Evolutionary conservation across 2,113 vertebrate species (phyloP), one percentile per base, ranked within the genome.

Genomic region (Phrynosoma blainvillii): DNA sequence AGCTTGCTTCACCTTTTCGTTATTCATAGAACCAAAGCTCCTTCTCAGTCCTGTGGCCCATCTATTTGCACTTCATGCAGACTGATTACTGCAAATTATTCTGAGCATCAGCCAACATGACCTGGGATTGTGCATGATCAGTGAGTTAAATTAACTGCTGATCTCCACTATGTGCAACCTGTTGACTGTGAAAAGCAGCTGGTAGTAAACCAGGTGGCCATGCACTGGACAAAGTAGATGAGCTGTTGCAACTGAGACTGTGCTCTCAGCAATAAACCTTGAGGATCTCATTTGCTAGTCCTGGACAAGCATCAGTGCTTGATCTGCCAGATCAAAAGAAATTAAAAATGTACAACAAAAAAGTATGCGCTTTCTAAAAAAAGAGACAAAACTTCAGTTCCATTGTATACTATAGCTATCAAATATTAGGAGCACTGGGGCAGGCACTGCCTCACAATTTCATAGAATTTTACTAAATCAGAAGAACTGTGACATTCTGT

Each of bases 71-170:
- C 66, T 47, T 40, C 73, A 13, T 80, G 36, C 56, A 40, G 68
- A 42, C 27, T 85, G 77, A 36, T 83, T 87, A 84, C 36, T 65
- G 0, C 8, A 54, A 12, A 23, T 5, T 42, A 30, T 83, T 84
- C 84, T 73, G 23, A 79, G 75, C 7, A 78, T 83, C 74, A 75
- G 2, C 56, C 62, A 62, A 73, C 80, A 75, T 77, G 78, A 87
- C 74, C 23, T 76, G 66, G 70, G 12, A 7, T 30, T 88, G 25
- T 70, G 77, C 47, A 32, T 76, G 65, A 40, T 30, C 27, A 59
- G 30, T 2, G 5, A 10, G 14, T 52, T 74, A 77, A 84, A 82
- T 42, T 65, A 56, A 77, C 73, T 90, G 59, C 42, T 80, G 76
- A 74, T 66, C 73, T 32, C 54, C 23, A 79, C 36, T 40, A 68